phyloP scores from a whole-genome alignment of 2,113 vertebrate species.

The Hippocampus mohnikei region DNA sequence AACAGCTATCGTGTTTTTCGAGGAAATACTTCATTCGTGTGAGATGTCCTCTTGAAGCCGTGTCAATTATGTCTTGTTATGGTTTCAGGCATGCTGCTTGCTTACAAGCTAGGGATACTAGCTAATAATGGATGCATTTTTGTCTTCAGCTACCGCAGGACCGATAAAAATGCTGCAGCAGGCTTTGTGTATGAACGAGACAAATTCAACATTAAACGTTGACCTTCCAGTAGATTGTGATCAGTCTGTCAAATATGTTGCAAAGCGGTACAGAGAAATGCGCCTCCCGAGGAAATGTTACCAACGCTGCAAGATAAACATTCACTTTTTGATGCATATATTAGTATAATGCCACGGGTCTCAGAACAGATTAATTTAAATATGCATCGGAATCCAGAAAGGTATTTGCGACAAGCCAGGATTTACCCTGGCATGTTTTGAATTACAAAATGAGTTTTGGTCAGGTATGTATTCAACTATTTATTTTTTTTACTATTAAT shows the following conservation, averaged over 20 bases:
- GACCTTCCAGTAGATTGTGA: slow-evolving; percentile 41
- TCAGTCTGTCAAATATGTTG: slow-evolving; percentile 21
- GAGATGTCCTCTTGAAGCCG: slow-evolving; percentile 46
- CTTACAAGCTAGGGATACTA: slow-evolving; percentile 46
- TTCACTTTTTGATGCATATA: slow-evolving; percentile 13
- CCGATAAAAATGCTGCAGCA: slow-evolving; percentile 47
- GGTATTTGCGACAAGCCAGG: slow-evolving; percentile 28
- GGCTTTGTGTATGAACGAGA: slow-evolving; percentile 67
- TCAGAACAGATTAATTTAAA: slow-evolving; percentile 11
- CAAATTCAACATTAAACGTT: slow-evolving; percentile 54
- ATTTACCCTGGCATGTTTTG: slow-evolving; percentile 38
- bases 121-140: slow-evolving; percentile 50
- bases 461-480: slow-evolving; percentile 3
- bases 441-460: slow-evolving; percentile 17
- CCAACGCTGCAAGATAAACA: slow-evolving; percentile 3
- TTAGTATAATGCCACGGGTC: background rate
- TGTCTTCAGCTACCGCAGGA: slow-evolving; percentile 42
- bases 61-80: slow-evolving; percentile 40
- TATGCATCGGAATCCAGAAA: slow-evolving; percentile 10
- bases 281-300: slow-evolving; percentile 1
- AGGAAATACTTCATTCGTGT: slow-evolving; percentile 7
- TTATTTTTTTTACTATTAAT: no score
- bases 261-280: slow-evolving; percentile 5
- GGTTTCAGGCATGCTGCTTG: slow-evolving; percentile 43
- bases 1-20: slow-evolving; percentile 32